A percentile compares a stretch with the other conserved stretches of the same genome.
Conservation (phyloP, 2,113 vertebrate species). For the Trinectes maculatus region DNA sequence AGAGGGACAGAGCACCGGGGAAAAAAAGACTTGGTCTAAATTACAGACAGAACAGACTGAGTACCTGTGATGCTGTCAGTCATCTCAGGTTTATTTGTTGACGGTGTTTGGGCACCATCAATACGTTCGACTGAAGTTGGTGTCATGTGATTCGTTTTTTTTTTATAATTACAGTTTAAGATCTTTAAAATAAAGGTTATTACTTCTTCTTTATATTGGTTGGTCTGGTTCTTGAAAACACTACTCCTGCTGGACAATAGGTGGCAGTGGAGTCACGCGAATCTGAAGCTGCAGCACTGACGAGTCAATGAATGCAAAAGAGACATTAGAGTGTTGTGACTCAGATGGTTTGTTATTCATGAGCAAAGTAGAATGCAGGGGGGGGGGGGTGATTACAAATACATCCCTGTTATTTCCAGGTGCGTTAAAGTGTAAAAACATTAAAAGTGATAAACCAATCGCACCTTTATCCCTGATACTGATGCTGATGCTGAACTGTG, state of each 20-base stretch:
- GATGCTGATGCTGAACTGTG: background rate
- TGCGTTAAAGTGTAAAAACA: too few relatives aligned
- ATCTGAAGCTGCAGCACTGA: background rate
- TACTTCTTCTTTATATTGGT: too few relatives aligned
- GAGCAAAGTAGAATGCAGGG: conserved; percentile 39
- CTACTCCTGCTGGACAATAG: conserved; percentile 8
- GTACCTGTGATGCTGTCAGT: too few relatives aligned
- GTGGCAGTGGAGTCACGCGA: conserved; percentile 26
- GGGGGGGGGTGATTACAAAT: conserved; percentile 21
- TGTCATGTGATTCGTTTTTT: too few relatives aligned
- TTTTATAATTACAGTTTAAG: too few relatives aligned
- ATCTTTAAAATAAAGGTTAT: too few relatives aligned
- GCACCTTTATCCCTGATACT: background rate
- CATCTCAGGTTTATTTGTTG: too few relatives aligned
- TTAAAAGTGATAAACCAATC: background rate
- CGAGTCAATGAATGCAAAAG: conserved; percentile 10
- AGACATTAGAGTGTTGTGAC: conserved; percentile 19
- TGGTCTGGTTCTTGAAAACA: background rate
- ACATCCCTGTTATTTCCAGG: conserved; percentile 13
- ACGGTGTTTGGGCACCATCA: too few relatives aligned
- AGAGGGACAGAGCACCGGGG: conserved; percentile 9
- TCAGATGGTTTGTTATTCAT: conserved; percentile 40
- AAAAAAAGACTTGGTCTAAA: conserved; percentile 3
- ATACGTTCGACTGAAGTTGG: too few relatives aligned
- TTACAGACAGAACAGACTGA: too few relatives aligned